Conservation (phyloP, 2,797 vertebrate genomes). For the Emys orbicularis region DNA sequence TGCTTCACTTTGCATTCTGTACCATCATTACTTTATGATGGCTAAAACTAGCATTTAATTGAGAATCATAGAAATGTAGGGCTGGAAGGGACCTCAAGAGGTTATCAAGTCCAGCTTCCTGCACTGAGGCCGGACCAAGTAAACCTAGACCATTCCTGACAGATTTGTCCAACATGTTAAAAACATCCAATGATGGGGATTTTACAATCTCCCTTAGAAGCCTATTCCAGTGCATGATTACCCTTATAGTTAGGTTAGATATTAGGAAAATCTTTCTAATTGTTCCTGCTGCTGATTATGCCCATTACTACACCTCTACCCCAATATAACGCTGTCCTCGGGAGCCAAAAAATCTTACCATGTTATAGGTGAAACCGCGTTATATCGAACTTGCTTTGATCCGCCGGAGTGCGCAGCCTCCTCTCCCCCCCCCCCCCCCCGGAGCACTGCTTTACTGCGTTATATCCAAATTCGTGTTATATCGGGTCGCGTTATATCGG, state of each 20-base stretch:
- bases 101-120: not conserved
- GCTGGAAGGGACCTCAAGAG: not conserved
- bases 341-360: too few relatives aligned
- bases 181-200: not conserved
- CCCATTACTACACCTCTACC: not conserved
- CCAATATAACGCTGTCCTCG: too few relatives aligned
- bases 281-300: not conserved
- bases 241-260: too few relatives aligned
- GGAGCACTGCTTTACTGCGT: too few relatives aligned
- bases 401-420: too few relatives aligned
- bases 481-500: too few relatives aligned
- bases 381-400: too few relatives aligned
- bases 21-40: not conserved
- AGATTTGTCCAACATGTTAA: not conserved
- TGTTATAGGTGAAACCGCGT: too few relatives aligned
- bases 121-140: not conserved
- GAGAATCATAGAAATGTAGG: not conserved
- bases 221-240: not conserved
- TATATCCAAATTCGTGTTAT: too few relatives aligned
- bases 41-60: not conserved
- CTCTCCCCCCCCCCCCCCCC: too few relatives aligned
- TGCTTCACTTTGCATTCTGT: not conserved
- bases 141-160: not conserved
- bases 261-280: too few relatives aligned
- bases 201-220: not conserved